These are phyloP conservation scores for Chesias legatella DNA, from an alignment of 2,888 invertebrate genomes.

Conservation along the genomic window DNA sequence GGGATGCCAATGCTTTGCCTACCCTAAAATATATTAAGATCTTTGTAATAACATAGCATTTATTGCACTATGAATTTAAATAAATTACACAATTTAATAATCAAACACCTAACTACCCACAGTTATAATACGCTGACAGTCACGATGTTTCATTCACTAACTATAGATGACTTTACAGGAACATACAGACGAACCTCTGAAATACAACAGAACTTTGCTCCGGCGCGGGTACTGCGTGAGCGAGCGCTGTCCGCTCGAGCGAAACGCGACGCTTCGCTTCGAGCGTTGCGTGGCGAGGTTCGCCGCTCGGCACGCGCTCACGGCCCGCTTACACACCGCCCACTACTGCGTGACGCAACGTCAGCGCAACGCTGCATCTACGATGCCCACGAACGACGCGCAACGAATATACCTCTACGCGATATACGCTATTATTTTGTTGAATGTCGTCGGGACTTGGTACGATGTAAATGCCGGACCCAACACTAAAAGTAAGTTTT, in stretches of 20 bases:
- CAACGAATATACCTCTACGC: conserved; percentile 24
- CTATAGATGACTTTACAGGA: background rate
- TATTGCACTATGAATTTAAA: too few species aligned
- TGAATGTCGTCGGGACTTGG: conserved; percentile 35
- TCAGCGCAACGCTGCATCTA: conserved; percentile 7
- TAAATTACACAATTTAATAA: too few species aligned
- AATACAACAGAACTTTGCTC: conserved; percentile 30
- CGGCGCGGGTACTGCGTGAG: conserved; percentile 36
- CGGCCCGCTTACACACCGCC: conserved; percentile 26
- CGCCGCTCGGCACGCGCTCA: conserved; percentile 21
- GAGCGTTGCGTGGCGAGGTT: conserved; percentile 24
- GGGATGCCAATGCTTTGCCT: too few species aligned
- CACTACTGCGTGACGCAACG: conserved; percentile 34
- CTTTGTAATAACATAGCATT: too few species aligned
- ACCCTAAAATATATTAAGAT: too few species aligned
- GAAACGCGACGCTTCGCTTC: conserved; percentile 10
- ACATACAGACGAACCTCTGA: background rate
- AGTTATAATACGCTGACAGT: too few species aligned
- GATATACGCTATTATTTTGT: conserved; percentile 22
- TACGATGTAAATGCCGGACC: conserved; percentile 25
- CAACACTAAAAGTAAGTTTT: conserved; percentile 25
- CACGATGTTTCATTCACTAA: too few species aligned
- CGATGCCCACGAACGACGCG: background rate
- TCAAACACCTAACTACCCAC: too few species aligned
- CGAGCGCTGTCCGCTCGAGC: conserved; percentile 23